phyloP scores from a whole-genome alignment of 2,888 invertebrate genomes.

The Ochropleura plecta region DNA sequence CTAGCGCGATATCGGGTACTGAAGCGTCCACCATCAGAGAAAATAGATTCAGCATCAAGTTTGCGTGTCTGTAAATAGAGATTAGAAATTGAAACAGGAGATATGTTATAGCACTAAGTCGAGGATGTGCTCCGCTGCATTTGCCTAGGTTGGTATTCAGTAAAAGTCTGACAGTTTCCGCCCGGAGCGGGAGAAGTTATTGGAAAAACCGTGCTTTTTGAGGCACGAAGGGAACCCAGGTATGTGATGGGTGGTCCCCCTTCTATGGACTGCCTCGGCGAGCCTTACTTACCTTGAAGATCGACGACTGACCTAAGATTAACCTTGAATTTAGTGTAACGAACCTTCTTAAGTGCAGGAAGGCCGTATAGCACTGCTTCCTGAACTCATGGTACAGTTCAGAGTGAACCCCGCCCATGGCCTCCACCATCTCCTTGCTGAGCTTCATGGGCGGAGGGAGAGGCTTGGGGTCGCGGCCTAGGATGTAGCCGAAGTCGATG shows the following conservation, averaged over 20 bases:
- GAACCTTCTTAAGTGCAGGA: constrained; percentile 96
- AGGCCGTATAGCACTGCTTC: constrained; percentile 98
- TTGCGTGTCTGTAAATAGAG: constrained; percentile 94
- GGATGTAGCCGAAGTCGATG: constrained; percentile 99
- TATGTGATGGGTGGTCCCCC: neutral
- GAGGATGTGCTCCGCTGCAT: too few relatives aligned
- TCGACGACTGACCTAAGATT: neutral
- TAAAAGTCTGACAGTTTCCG: too few relatives aligned
- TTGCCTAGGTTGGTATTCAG: too few relatives aligned
- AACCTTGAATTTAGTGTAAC: neutral
- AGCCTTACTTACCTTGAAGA: neutral
- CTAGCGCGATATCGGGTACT: constrained; percentile 99
- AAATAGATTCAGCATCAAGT: constrained; percentile 98
- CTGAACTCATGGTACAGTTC: constrained; percentile 98
- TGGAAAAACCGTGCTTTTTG: too few relatives aligned
- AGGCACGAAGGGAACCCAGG: too few relatives aligned
- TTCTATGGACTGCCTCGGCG: neutral
- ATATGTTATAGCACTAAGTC: neutral
- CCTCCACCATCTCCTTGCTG: constrained; percentile 99
- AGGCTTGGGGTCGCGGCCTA: constrained; percentile 99
- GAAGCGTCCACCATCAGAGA: constrained; percentile 99
- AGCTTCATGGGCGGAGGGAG: constrained; percentile 99
- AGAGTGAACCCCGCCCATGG: constrained; percentile 97
- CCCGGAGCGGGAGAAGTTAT: too few relatives aligned
- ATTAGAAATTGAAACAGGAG: neutral